phyloP scores from a whole-genome alignment of 2,797 vertebrate species.

The Diceros bicornis region DNA sequence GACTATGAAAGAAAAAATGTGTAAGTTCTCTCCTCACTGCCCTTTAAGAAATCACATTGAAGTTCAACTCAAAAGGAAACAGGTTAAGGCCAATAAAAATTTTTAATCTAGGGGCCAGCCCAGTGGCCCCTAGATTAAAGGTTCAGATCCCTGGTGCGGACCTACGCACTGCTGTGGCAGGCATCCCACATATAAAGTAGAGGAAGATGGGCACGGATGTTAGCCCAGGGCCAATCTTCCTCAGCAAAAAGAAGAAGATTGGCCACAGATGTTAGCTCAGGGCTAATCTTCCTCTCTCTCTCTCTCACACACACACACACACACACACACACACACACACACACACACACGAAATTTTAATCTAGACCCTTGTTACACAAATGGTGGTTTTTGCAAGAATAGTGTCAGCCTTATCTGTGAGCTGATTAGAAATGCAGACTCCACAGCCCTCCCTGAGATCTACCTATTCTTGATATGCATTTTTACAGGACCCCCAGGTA shows the following conservation, averaged over 20 bases:
- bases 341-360: neutral
- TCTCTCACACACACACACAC: no score
- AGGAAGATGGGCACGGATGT: no score
- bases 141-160: no score
- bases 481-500: neutral
- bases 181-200: no score
- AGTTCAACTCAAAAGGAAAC: neutral
- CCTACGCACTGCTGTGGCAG: no score
- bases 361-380: neutral
- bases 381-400: neutral
- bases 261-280: no score
- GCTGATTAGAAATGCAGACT: neutral
- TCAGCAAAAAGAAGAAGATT: no score
- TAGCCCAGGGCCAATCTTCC: no score
- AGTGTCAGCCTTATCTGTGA: neutral
- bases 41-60: constrained; percentile 33
- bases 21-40: neutral
- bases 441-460: neutral
- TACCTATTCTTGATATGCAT: neutral
- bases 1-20: neutral
- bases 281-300: no score
- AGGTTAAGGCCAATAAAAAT: neutral
- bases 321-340: no score
- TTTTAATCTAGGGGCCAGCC: neutral
- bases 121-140: no score